These are phyloP conservation scores for Notiomystis cincta DNA, from an alignment of 2,113 vertebrate species.

Conservation along the genomic window DNA sequence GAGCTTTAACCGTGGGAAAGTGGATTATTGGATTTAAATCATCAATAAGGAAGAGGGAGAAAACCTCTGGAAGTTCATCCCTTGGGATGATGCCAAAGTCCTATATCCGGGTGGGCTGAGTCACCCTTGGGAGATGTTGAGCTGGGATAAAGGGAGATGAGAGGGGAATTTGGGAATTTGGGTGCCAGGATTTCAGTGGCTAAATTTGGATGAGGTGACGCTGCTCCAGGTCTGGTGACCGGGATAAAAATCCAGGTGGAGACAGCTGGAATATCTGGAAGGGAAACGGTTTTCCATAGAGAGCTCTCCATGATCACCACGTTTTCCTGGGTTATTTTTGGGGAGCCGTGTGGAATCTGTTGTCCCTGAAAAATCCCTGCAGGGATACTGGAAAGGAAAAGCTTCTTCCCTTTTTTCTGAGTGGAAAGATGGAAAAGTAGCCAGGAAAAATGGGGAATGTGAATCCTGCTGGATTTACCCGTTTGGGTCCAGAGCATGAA, in stretches of 20 bases:
- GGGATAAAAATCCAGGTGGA: not conserved
- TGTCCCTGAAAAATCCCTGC: not conserved
- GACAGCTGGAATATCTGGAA: not conserved
- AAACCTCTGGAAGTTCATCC: not conserved
- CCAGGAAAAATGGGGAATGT: accelerated
- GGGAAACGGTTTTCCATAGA: not conserved
- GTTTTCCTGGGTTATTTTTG: not conserved
- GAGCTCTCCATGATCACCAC: not conserved
- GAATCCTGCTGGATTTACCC: not conserved
- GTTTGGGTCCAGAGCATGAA: accelerated
- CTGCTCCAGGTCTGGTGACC: not conserved
- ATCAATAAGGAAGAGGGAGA: not conserved
- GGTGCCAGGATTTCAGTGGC: not conserved
- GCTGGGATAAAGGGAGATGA: not conserved
- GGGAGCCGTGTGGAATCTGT: not conserved
- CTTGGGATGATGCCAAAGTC: not conserved
- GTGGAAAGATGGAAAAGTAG: not conserved
- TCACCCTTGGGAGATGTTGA: not conserved
- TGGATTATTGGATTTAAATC: accelerated
- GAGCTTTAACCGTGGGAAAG: not conserved
- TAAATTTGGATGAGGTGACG: not conserved
- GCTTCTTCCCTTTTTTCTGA: not conserved
- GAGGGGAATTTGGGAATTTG: not conserved
- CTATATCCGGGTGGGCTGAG: not conserved
- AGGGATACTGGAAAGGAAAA: not conserved